Base-by-base conservation (phyloP, 2,113 vertebrate species). In the Spermophilus dauricus region DNA sequence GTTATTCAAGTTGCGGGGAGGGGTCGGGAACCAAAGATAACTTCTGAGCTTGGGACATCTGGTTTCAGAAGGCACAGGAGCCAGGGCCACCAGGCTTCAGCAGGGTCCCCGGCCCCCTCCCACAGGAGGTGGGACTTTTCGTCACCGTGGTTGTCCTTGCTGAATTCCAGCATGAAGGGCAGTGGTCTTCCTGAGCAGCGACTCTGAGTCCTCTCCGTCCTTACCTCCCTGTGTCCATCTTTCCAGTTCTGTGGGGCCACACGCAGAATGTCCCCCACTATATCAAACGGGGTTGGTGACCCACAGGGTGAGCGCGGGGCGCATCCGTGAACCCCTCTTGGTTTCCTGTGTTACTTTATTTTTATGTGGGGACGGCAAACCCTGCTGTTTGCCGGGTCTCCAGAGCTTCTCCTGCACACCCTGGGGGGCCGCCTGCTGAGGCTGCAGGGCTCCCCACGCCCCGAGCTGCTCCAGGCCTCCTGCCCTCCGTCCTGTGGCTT, bases 291-390 rank as follows among this genome's bases (percentile, higher is more conserved):
- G 32, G 48, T 28, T 13, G 11, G 0, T 48, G 16, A 28, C 30
- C 80, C 1, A 4, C 30, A 28, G 26, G 22, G 22, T 8, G 22
- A 30, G 56, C 39, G 13, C 0, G 11, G 37, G 24, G 37, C 20
- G 0, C 0, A 16, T 17, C 8, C 28, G 4, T 0, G 13, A 2
- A 37, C 6, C 11, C 75, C 39, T 34, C 18, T 14, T 5, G 17
- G 20, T 13, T 45, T 18, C 67, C n/a, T 26, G 1, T 0, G 6
- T 13, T 1, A 1, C 61, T 11, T 0, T 0, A 0, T 7, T 28
- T 39, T n/a, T 8, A 26, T 2, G 30, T 4, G 1, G 8, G 0
- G 26, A 89, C 53, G 9, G 34, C 4, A 0, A 4, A 1, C 20
- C 13, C 13, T 22, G 53, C 20, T 0, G 0, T 8, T n/a, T 1